phyloP scores from a whole-genome alignment of 2,797 vertebrate species.

The Tenualosa ilisha region DNA sequence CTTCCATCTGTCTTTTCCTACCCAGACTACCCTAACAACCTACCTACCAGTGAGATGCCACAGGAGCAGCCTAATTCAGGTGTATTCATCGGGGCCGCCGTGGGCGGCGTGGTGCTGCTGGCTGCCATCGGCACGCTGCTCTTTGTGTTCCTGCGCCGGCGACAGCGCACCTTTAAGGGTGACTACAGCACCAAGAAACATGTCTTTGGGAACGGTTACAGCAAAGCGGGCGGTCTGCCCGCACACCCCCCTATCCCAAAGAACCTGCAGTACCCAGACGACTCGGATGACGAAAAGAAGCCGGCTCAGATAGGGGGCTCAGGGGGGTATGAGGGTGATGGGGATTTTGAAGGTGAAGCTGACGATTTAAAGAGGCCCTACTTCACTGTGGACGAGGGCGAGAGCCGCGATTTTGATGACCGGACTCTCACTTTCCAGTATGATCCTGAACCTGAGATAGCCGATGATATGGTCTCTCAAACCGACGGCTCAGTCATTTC shows the following conservation, averaged over 20 bases:
- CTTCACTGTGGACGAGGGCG: constrained; percentile 94
- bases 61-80: constrained; percentile 71
- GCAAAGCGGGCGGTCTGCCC: constrained; percentile 86
- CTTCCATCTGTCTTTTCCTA: constrained; percentile 98
- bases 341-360: constrained; percentile 79
- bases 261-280: constrained; percentile 94
- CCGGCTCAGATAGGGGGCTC: constrained; percentile 80
- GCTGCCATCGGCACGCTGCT: constrained; percentile 81
- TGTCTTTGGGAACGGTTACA: constrained; percentile 96
- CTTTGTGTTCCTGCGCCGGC: constrained; percentile 88
- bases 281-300: constrained; percentile 97
- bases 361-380: constrained; percentile 96
- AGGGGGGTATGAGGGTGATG: constrained; percentile 86
- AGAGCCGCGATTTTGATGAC: constrained; percentile 87
- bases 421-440: constrained; percentile 97
- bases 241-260: constrained; percentile 90
- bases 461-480: constrained; percentile 97
- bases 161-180: constrained; percentile 97
- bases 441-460: constrained; percentile 90
- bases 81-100: constrained; percentile 87
- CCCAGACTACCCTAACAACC: constrained; percentile 95
- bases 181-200: constrained; percentile 99
- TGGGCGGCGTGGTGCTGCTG: constrained; percentile 86
- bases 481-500: constrained; percentile 99
- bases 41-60: constrained; percentile 64